A percentile compares a stretch with the other conserved stretches of the same genome.
Conservation (phyloP, 2,797 vertebrate species). For the Protonibea diacanthus region DNA sequence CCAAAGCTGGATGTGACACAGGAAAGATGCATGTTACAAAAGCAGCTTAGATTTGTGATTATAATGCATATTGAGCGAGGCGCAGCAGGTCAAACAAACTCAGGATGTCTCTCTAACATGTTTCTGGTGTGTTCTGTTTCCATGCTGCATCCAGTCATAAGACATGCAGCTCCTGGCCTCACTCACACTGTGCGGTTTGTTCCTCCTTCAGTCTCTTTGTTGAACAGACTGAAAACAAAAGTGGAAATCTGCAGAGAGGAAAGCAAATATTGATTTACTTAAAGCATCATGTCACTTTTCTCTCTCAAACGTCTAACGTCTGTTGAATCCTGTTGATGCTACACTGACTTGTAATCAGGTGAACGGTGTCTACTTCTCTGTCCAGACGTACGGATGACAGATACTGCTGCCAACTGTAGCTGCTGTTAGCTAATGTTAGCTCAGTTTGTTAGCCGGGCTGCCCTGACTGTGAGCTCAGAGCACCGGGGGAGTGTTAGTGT, state of each 20-base stretch:
- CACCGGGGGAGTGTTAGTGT: too few relatives aligned
- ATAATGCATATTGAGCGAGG: not conserved
- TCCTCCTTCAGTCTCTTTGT: constrained; percentile 5
- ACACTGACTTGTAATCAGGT: too few relatives aligned
- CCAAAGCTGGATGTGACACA: not conserved
- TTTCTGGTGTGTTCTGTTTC: constrained; percentile 16
- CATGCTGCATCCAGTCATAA: not conserved
- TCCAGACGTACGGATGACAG: too few relatives aligned
- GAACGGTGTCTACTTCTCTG: too few relatives aligned
- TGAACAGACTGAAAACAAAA: constrained; percentile 31
- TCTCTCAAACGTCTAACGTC: too few relatives aligned
- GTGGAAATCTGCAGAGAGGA: not conserved
- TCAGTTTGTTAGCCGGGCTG: too few relatives aligned
- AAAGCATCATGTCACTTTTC: not conserved
- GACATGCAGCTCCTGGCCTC: constrained; percentile 8
- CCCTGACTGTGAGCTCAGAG: too few relatives aligned
- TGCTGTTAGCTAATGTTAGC: too few relatives aligned
- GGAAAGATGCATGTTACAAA: not conserved
- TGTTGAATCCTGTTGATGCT: too few relatives aligned
- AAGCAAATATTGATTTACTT: constrained; percentile 3
- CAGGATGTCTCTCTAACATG: not conserved
- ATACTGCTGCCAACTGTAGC: too few relatives aligned
- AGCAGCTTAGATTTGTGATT: not conserved
- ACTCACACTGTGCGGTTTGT: constrained; percentile 3
- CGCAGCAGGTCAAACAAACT: not conserved